Conservation (phyloP, 2,113 vertebrate genomes). For the Acrocephalus kingi region DNA sequence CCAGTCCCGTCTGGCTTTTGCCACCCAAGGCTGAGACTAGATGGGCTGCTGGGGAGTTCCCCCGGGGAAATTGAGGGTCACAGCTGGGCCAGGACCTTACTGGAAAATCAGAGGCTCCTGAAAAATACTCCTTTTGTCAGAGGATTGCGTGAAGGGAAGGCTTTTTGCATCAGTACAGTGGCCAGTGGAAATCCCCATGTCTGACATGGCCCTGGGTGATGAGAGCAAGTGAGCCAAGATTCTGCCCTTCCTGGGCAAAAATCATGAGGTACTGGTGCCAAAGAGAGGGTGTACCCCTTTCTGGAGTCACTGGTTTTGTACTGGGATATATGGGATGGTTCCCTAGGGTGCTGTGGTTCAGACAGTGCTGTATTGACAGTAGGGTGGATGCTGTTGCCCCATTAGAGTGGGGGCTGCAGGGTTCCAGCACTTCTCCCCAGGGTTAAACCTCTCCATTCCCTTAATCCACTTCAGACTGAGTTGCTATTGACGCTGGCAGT, state of each 20-base stretch:
- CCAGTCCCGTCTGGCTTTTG: neutral
- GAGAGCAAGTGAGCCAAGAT: neutral
- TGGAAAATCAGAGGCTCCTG: neutral
- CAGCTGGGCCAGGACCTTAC: neutral
- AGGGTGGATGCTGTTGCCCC: neutral
- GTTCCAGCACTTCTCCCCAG: fast-evolving
- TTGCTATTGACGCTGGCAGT: neutral
- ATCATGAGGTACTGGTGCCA: neutral
- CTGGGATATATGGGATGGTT: neutral
- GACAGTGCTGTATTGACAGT: neutral
- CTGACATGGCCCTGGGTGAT: fast-evolving
- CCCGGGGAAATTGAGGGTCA: neutral
- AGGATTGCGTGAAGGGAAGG: neutral
- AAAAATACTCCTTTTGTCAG: neutral
- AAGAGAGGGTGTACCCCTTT: neutral
- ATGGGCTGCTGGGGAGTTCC: neutral
- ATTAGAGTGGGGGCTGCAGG: too few species aligned
- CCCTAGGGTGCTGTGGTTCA: neutral
- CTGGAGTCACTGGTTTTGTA: neutral
- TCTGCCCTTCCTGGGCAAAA: neutral
- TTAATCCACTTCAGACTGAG: neutral
- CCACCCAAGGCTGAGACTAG: neutral
- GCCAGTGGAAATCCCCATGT: neutral
- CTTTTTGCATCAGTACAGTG: neutral
- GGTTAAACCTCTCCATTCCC: neutral